These are phyloP conservation scores for human DNA, from an alignment of 2,113 vertebrate genomes.

Conservation along the genomic window DNA sequence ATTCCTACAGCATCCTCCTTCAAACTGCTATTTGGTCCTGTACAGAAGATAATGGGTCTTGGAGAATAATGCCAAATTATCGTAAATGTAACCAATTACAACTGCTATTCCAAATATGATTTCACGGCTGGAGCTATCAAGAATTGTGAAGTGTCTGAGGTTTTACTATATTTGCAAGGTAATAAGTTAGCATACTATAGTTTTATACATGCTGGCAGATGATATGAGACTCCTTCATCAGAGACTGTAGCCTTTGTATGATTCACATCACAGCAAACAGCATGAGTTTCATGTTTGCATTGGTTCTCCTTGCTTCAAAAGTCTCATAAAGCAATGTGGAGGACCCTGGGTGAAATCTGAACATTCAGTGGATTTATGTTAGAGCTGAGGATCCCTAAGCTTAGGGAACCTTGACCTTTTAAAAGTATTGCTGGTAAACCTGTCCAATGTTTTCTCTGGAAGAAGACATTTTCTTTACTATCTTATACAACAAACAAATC, in stretches of 20 bases:
- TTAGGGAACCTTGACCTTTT: not conserved
- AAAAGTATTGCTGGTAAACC: not conserved
- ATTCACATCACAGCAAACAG: not conserved
- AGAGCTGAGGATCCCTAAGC: not conserved
- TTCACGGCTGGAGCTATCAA: not conserved
- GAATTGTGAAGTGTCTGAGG: not conserved
- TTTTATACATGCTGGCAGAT: not conserved
- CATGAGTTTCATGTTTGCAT: not conserved
- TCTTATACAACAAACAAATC: not conserved
- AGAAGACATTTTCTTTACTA: not conserved
- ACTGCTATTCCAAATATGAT: not conserved
- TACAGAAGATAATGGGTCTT: not conserved
- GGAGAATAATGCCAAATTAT: not conserved
- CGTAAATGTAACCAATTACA: not conserved
- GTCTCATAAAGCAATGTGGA: not conserved
- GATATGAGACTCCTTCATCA: not conserved
- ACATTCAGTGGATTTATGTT: not conserved
- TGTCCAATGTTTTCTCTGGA: not conserved
- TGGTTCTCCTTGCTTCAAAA: not conserved
- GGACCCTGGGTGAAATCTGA: not conserved
- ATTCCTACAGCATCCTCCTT: not conserved
- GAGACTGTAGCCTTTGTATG: not conserved
- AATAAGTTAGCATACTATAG: not conserved
- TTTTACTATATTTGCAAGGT: not conserved
- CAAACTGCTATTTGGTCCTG: not conserved